Evolutionary conservation across 1,140 invertebrate species (phyloP).

Genomic region (Sarcophaga bullata): DNA sequence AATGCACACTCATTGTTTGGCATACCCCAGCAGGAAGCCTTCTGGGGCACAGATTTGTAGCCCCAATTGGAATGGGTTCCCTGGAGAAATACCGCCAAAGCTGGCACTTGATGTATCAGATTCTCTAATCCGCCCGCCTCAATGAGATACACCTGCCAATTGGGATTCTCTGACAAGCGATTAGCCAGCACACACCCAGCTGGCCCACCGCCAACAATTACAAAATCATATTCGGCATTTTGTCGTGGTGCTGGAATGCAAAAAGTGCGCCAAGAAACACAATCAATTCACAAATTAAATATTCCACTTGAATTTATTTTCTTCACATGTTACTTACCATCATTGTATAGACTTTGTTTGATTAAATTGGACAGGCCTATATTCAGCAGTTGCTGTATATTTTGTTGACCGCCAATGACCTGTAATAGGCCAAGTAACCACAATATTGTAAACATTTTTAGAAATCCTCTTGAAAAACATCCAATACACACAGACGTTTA

Average conservation of each 20-base stretch:
- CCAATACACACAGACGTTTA: neutral
- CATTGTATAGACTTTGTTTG: constrained; percentile 47
- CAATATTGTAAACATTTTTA: neutral
- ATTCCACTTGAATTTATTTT: constrained; percentile 67
- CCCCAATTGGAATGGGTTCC: constrained; percentile 75
- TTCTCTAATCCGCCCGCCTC: constrained; percentile 78
- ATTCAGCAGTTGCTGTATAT: constrained; percentile 34
- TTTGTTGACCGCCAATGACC: neutral
- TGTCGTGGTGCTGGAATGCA: constrained; percentile 49
- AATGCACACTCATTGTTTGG: constrained; percentile 68
- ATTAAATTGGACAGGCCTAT: constrained; percentile 39
- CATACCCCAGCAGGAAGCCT: constrained; percentile 70
- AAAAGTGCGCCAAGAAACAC: constrained; percentile 74
- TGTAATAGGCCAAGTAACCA: neutral
- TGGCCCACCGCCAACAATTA: constrained; percentile 89
- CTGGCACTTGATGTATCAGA: constrained; percentile 74
- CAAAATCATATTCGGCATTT: constrained; percentile 77
- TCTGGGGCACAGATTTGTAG: constrained; percentile 75
- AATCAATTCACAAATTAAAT: constrained; percentile 82
- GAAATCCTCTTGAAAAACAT: neutral
- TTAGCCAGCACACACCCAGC: constrained; percentile 85
- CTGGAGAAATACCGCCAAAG: constrained; percentile 70
- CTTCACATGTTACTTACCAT: constrained; percentile 75
- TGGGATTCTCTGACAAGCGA: constrained; percentile 69
- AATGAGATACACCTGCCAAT: constrained; percentile 70